Evolutionary conservation across 2,113 vertebrate genomes (phyloP), one percentile per base, ranked within the genome.

Genomic region (Sebastes schlegelii): DNA sequence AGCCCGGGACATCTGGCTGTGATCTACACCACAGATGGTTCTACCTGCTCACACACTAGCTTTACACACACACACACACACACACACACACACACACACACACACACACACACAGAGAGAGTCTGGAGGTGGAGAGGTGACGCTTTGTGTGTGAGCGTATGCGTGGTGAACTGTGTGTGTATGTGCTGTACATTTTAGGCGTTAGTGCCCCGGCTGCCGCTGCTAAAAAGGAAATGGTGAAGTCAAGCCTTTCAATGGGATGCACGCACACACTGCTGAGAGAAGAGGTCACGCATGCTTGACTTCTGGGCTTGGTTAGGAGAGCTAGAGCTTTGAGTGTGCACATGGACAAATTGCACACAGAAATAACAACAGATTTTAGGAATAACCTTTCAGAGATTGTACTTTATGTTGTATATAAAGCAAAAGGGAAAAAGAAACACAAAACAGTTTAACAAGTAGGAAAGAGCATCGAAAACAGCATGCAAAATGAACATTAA

Each of bases 21-120:
- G 95, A 96, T 96, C 95, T 96, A 92, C 89, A 75, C 67, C 92
- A 86, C 94, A 94, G 94, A 96, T 95, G 95, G 93, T 86, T 94
- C 94, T 97, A 95, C 96, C 95, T 96, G 96, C 88, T 85, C 74
- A 26, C 85, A 82, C 86, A 84, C 77, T 40, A 72, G 65, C 90
- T 93, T 76, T 82, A 78, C 78, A 83, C 74, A 74, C 77, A 73
- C 65, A 77, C 57, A 78, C 60, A 76, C 77, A 67, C 69, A 79
- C 68, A 42, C 81, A 79, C 67, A 71, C 80, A 86, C 86, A 72
- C 61, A 74, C 49, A 79, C 61, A 81, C 66, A 62, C 63, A 77
- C 58, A 54, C 54, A 63, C 13, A 61, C 67, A 45, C 81, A 76
- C 69, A 62, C 23, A 82, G 1, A 26, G 26, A 82, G 1, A 65